Conservation (phyloP, 2,888 invertebrate species). For the Empis livida region DNA sequence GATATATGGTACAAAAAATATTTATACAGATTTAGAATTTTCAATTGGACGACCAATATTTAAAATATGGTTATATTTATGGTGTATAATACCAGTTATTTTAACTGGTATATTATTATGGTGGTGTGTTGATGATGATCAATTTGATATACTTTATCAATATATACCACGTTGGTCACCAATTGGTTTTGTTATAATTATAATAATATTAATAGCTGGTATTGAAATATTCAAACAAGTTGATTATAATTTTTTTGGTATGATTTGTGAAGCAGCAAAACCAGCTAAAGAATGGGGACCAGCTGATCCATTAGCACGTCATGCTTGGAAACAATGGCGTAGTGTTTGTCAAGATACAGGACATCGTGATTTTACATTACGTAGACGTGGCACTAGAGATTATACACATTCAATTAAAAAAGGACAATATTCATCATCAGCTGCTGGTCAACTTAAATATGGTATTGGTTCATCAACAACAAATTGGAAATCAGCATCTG, state of each 20-base stretch:
- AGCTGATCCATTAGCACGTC: constrained; percentile 34
- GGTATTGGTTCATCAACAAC: constrained; percentile 14
- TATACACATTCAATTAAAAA: constrained; percentile 37
- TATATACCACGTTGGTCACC: constrained; percentile 35
- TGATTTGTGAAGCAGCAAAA: constrained; percentile 36
- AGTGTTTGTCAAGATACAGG: constrained; percentile 36
- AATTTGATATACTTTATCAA: constrained; percentile 23
- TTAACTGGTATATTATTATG: constrained; percentile 32
- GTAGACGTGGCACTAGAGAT: constrained; percentile 34
- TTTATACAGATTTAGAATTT: constrained; percentile 35
- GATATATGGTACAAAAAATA: constrained; percentile 36
- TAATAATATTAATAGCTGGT: constrained; percentile 29
- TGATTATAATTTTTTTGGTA: constrained; percentile 37
- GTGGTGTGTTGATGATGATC: constrained; percentile 34
- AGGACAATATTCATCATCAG: constrained; percentile 31
- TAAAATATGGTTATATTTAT: constrained; percentile 31
- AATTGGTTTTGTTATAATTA: constrained; percentile 26
- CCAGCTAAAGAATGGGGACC: constrained; percentile 38
- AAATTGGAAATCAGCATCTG: constrained; percentile 30
- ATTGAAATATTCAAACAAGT: constrained; percentile 35
- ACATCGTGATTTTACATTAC: constrained; percentile 32
- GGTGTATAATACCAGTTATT: constrained; percentile 32
- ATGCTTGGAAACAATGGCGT: constrained; percentile 37
- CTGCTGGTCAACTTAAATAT: constrained; percentile 8
- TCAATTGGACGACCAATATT: constrained; percentile 35